phyloP scores from a whole-genome alignment of 2,113 vertebrate genomes.

The Gopherus flavomarginatus region DNA sequence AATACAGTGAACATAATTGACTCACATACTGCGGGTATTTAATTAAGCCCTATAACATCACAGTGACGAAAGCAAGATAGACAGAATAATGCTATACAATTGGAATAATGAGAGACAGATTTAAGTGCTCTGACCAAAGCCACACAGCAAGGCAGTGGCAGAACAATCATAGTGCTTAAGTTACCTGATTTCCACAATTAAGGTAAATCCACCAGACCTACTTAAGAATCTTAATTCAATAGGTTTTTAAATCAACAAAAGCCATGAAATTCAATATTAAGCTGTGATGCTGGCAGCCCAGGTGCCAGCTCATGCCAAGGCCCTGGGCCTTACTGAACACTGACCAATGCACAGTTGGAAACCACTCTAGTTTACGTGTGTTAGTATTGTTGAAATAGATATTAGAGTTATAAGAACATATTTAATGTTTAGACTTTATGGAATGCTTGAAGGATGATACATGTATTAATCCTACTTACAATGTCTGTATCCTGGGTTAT shows the following conservation, averaged over 20 bases:
- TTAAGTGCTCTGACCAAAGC: not conserved
- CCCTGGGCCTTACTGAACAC: too few relatives aligned
- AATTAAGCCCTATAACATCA: not conserved
- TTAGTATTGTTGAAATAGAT: not conserved
- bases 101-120: not conserved
- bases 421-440: not conserved
- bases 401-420: not conserved
- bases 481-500: not conserved
- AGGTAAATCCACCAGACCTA: not conserved
- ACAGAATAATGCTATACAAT: not conserved
- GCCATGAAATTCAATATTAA: not conserved
- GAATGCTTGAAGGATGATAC: not conserved
- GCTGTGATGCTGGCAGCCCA: too few relatives aligned
- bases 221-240: not conserved
- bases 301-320: too few relatives aligned
- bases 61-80: too few relatives aligned
- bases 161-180: not conserved
- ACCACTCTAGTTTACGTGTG: not conserved
- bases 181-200: not conserved
- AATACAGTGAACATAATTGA: not conserved
- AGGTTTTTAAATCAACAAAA: not conserved
- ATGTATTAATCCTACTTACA: not conserved
- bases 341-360: not conserved
- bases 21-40: not conserved
- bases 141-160: not conserved